These are phyloP conservation scores for Heliconius cydno DNA, from an alignment of 2,888 invertebrate species.

Conservation along the genomic window DNA sequence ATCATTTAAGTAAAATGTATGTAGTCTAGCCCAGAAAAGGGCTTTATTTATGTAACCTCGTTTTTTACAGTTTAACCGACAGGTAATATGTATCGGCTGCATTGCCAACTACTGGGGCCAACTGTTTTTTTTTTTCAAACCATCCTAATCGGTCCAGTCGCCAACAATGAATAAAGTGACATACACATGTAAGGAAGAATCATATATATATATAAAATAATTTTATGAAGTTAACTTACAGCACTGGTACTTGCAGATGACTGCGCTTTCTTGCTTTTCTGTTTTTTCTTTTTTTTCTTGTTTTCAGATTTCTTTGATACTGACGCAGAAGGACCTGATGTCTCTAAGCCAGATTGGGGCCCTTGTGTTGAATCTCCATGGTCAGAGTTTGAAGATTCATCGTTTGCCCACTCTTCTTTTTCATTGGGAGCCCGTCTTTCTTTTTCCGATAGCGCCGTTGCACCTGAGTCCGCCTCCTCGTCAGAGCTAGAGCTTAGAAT, in stretches of 20 bases:
- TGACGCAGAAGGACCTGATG: background rate
- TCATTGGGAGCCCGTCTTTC: background rate
- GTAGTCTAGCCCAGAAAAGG: too few species aligned
- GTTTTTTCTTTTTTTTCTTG: background rate
- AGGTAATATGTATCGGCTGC: too few species aligned
- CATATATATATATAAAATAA: too few species aligned
- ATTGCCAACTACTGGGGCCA: too few species aligned
- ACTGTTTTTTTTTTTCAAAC: too few species aligned
- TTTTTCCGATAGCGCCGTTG: background rate
- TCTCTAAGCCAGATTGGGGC: background rate
- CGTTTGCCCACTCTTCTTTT: background rate
- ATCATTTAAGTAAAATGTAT: background rate
- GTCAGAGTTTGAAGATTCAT: background rate
- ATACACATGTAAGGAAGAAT: too few species aligned
- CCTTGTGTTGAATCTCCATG: background rate
- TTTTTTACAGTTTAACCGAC: too few species aligned
- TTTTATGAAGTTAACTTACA: background rate
- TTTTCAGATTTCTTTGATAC: background rate
- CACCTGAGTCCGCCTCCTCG: background rate
- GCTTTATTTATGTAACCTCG: too few species aligned
- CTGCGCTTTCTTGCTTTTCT: background rate
- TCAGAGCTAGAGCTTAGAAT: constrained; percentile 15
- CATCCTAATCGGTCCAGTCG: background rate
- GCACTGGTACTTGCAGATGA: background rate
- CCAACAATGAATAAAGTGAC: too few species aligned